Evolutionary conservation across 2,113 vertebrate genomes (phyloP).

Genomic region (Chaenocephalus aceratus): DNA sequence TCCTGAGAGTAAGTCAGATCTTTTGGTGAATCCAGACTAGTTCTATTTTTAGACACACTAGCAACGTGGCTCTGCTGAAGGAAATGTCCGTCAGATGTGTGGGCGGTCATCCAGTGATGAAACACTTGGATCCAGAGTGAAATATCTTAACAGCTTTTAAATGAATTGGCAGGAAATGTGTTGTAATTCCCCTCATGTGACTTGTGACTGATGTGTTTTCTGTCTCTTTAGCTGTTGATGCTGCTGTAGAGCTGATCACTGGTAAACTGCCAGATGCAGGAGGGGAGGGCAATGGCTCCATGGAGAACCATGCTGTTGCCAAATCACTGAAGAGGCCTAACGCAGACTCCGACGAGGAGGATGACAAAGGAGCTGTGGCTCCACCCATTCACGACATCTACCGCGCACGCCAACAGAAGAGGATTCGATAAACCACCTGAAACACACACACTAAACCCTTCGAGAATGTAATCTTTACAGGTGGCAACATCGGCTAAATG

Average conservation of each 20-base stretch:
- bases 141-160: background rate
- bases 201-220: background rate
- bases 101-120: background rate
- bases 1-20: slow-evolving; percentile 91
- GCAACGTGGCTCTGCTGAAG: background rate
- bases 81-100: background rate
- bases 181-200: background rate
- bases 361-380: slow-evolving; percentile 96
- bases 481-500: slow-evolving; percentile 33
- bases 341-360: slow-evolving; percentile 96
- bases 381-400: slow-evolving; percentile 98
- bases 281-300: slow-evolving; percentile 92
- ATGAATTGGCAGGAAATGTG: background rate
- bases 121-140: background rate
- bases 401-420: slow-evolving; percentile 96
- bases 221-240: slow-evolving; percentile 89
- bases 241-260: slow-evolving; percentile 94
- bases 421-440: slow-evolving; percentile 89
- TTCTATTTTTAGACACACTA: slow-evolving; percentile 6
- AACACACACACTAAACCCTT: slow-evolving; percentile 29
- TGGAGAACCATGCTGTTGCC: slow-evolving; percentile 90
- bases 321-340: slow-evolving; percentile 97
- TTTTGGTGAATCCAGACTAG: slow-evolving; percentile 1
- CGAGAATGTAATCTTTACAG: slow-evolving; percentile 70
- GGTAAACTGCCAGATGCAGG: slow-evolving; percentile 89